These are phyloP conservation scores for Manis javanica DNA, from an alignment of 2,797 vertebrate species.

Conservation along the genomic window DNA sequence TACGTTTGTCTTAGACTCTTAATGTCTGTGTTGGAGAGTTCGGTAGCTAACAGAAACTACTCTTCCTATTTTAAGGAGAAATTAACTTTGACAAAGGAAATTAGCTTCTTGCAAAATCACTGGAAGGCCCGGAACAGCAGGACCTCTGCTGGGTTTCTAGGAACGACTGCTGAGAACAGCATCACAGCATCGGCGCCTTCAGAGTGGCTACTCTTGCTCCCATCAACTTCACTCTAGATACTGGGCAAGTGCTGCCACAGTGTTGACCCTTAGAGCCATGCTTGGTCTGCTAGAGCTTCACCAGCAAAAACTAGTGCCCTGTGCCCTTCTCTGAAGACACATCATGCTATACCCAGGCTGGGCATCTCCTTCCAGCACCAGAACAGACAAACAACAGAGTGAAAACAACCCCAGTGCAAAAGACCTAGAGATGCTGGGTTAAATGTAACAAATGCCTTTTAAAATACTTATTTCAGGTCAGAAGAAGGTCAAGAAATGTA, in stretches of 20 bases:
- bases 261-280: neutral
- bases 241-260: neutral
- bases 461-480: neutral
- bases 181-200: neutral
- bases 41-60: neutral
- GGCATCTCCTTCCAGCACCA: neutral
- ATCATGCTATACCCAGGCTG: neutral
- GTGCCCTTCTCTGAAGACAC: neutral
- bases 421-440: neutral
- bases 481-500: neutral
- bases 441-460: neutral
- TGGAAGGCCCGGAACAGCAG: neutral
- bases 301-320: neutral
- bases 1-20: neutral
- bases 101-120: neutral
- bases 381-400: neutral
- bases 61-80: neutral
- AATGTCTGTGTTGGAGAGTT: neutral
- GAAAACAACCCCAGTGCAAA: neutral
- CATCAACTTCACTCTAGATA: neutral
- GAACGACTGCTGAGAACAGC: neutral
- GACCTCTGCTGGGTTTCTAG: neutral
- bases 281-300: neutral
- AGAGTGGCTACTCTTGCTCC: neutral
- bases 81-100: neutral